phyloP scores from a whole-genome alignment of 2,797 vertebrate genomes.

The Ctenochaetus hawaiiensis region DNA sequence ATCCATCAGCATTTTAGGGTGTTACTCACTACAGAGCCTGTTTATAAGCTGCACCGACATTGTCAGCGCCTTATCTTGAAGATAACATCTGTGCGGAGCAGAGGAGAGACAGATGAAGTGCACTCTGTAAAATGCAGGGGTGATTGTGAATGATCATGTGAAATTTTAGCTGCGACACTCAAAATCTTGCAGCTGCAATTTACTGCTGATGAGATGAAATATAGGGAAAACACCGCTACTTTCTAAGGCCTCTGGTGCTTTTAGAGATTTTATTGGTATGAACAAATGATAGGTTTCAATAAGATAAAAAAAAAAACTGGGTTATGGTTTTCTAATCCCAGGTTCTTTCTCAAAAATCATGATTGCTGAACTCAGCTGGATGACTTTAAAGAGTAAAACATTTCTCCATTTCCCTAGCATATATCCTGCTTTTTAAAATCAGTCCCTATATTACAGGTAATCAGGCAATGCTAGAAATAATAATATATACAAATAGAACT shows the following conservation, averaged over 20 bases:
- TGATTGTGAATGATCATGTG: no score
- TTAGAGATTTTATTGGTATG: neutral
- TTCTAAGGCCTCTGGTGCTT: neutral
- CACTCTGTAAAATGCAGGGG: no score
- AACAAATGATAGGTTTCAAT: neutral
- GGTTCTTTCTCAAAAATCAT: neutral
- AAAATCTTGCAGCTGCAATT: no score
- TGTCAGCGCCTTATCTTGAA: no score
- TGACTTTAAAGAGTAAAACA: neutral
- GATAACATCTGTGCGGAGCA: no score
- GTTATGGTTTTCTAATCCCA: neutral
- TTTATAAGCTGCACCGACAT: no score
- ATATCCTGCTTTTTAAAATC: neutral
- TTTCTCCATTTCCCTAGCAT: neutral
- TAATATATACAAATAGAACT: neutral
- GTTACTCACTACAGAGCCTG: no score
- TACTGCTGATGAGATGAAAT: no score
- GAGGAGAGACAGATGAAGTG: no score
- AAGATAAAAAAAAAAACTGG: neutral
- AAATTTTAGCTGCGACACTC: no score
- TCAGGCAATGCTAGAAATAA: neutral
- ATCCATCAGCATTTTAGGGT: no score
- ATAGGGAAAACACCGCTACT: no score
- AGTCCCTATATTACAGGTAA: neutral
- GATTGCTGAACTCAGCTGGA: neutral